Evolutionary conservation across 1,140 invertebrate genomes (phyloP), one percentile per base, ranked within the genome.

Genomic region (Megalopta genalis): DNA sequence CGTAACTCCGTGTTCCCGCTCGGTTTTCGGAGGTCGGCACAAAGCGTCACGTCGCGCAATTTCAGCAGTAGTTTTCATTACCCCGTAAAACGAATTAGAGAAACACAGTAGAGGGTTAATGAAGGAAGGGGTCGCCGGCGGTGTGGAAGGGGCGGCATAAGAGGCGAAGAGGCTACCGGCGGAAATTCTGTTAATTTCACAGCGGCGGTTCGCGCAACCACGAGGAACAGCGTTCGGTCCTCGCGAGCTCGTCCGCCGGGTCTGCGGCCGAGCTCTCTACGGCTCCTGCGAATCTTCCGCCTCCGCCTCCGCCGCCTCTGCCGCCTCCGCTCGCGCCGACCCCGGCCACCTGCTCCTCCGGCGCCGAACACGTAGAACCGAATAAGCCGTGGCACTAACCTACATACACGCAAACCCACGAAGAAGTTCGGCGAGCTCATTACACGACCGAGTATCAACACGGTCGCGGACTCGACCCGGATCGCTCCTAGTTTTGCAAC

Each of bases 151-250:
- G 25, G 72, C 73, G 80, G 21, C 1, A 81, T 4, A 16, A 32
- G 76, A 73, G 49, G 49, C 49, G 49, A 52, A 52, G 18, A 52
- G 49, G 49, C 49, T 52, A 21, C 49, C 16, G 49, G 71, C 60
- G 66, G 80, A 83, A 71, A 82, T 85, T 78, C 49, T 57, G 77
- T 65, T 79, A 73, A 54, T 67, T 80, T 64, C 76, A 78, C 76
- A 78, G 76, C 60, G 76, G 69, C 68, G 76, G 76, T 72, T 72
- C 60, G 59, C 68, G 69, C 76, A 64, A 72, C 60, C 76, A 72
- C 68, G 76, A 16, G 76, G 57, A 82, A 80, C 63, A 42, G 49
- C 5, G 8, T 74, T 74, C 70, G 70, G 39, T 69, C 73, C 73
- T 74, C 54, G 73, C 60, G 60, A 12, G 60, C 57, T 78, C 42